phyloP scores from a whole-genome alignment of 2,113 vertebrate genomes.

The Notothenia rossii region DNA sequence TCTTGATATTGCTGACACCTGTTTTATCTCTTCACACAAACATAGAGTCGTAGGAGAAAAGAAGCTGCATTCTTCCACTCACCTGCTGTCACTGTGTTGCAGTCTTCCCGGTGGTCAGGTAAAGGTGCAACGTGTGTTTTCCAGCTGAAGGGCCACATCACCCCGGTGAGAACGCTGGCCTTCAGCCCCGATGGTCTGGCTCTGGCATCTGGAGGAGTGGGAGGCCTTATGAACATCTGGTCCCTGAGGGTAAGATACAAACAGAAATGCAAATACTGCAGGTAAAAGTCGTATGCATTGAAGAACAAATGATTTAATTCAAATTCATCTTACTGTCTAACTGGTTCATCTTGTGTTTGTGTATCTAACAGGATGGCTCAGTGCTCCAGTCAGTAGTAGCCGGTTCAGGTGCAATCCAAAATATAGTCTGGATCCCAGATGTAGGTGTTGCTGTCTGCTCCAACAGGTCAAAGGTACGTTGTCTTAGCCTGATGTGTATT shows the following conservation, averaged over 20 bases:
- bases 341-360: too few species aligned
- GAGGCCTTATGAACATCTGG: constrained; percentile 98
- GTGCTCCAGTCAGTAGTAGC: constrained; percentile 94
- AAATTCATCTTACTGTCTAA: too few species aligned
- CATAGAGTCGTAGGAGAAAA: neutral
- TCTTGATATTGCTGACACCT: neutral
- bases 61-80: neutral
- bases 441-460: constrained; percentile 96
- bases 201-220: constrained; percentile 93
- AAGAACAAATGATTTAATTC: neutral
- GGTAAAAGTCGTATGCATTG: neutral
- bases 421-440: constrained; percentile 96
- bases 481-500: neutral
- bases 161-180: constrained; percentile 90
- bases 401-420: constrained; percentile 95
- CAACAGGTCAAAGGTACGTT: constrained; percentile 94
- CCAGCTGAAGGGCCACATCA: constrained; percentile 95
- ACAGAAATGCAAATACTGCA: neutral
- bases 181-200: constrained; percentile 95
- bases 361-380: constrained; percentile 89
- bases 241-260: constrained; percentile 90
- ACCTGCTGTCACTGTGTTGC: constrained; percentile 21
- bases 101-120: constrained; percentile 83
- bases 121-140: constrained; percentile 87
- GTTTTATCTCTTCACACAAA: neutral